Percentiles rank a stretch among this genome's conserved stretches.
phyloP scores from a whole-genome alignment of 2,888 invertebrate genomes.

The Lamellibrachia columna region DNA sequence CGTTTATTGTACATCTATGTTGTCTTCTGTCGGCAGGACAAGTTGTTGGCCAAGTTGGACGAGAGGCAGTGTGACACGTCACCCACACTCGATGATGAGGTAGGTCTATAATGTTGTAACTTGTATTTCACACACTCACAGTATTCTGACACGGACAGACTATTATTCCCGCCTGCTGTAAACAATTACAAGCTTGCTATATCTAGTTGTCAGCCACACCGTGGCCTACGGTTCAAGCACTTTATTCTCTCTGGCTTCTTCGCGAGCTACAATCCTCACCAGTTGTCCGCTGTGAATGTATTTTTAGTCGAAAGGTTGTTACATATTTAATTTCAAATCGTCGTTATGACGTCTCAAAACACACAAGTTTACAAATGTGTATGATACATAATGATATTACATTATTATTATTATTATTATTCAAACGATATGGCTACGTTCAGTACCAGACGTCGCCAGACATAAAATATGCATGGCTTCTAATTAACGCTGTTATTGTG shows the following conservation, averaged over 20 bases:
- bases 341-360: not conserved
- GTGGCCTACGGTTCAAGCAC: not conserved
- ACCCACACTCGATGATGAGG: not conserved
- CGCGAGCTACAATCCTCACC: not conserved
- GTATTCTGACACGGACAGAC: not conserved
- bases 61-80: not conserved
- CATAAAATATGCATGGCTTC: not conserved
- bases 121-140: not conserved
- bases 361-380: not conserved
- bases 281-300: not conserved
- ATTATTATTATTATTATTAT: not conserved
- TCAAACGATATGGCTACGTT: not conserved
- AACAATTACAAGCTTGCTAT: not conserved
- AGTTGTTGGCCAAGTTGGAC: not conserved
- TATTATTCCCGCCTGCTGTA: not conserved
- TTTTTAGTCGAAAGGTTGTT: not conserved
- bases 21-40: not conserved
- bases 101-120: not conserved
- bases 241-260: not conserved
- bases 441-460: not conserved
- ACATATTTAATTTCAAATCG: not conserved
- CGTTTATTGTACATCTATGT: not conserved
- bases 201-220: not conserved
- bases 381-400: not conserved
- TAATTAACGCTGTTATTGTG: not conserved